Evolutionary conservation across 2,888 invertebrate genomes (phyloP).

Genomic region (Mechanitis messenoides): DNA sequence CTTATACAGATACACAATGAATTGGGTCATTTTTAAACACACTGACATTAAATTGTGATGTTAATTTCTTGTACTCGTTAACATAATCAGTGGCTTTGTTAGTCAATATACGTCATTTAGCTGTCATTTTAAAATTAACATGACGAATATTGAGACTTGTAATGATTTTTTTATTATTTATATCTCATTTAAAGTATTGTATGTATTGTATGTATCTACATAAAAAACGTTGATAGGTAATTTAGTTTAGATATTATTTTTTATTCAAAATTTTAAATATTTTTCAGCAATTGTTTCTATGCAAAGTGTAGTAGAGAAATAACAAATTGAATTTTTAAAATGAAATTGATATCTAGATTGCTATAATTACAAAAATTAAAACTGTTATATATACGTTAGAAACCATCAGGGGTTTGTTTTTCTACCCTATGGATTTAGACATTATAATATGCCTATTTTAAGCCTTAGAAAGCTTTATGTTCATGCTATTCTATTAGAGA

Average conservation of each 20-base stretch:
- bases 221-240: too few relatives aligned
- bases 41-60: slow-evolving; percentile 26
- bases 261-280: too few relatives aligned
- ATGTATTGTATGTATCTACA: too few relatives aligned
- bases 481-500: slow-evolving; percentile 25
- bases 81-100: slow-evolving; percentile 26
- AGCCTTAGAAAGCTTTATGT: slow-evolving; percentile 7
- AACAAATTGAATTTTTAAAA: too few relatives aligned
- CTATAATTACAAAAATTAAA: too few relatives aligned
- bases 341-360: too few relatives aligned
- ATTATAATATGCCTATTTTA: not conserved
- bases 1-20: slow-evolving; percentile 32
- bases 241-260: too few relatives aligned
- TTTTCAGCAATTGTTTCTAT: too few relatives aligned
- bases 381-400: too few relatives aligned
- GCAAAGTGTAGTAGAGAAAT: too few relatives aligned
- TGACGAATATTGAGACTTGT: slow-evolving; percentile 13
- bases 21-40: slow-evolving; percentile 32
- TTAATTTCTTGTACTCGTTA: slow-evolving; percentile 24
- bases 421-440: too few relatives aligned
- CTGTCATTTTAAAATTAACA: slow-evolving; percentile 22
- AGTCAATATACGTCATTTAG: slow-evolving; percentile 21
- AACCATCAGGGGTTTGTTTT: too few relatives aligned
- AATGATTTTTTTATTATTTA: slow-evolving; percentile 4
- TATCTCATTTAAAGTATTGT: not conserved